Evolutionary conservation across 1,140 invertebrate genomes (phyloP).

Genomic region (Drosophila nebulosa): DNA sequence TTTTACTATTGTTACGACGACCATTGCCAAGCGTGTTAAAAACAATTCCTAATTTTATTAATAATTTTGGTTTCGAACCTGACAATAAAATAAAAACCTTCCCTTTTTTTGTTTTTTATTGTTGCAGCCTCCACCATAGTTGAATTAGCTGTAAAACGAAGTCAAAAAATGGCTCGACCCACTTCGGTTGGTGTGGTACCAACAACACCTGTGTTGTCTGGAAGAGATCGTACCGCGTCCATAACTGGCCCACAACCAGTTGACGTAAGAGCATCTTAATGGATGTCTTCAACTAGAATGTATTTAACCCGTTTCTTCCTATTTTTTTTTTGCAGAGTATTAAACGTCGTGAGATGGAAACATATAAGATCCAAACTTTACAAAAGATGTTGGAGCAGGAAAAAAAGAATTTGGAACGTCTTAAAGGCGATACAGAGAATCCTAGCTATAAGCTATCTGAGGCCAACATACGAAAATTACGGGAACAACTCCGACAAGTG

Average conservation of each 20-base stretch:
- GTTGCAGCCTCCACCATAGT: constrained; percentile 69
- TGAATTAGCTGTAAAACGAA: constrained; percentile 76
- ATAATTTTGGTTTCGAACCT: not conserved
- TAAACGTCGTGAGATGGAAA: constrained; percentile 88
- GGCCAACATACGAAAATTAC: constrained; percentile 75
- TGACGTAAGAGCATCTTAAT: constrained; percentile 84
- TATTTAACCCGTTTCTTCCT: not conserved
- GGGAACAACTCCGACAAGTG: constrained; percentile 76
- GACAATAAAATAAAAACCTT: constrained; percentile 18
- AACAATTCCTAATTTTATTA: not conserved
- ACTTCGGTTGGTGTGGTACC: constrained; percentile 70
- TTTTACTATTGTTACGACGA: constrained; percentile 18
- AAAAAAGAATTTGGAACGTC: constrained; percentile 87
- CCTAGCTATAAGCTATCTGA: constrained; percentile 75
- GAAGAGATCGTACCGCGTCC: constrained; percentile 80
- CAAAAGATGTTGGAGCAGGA: constrained; percentile 91
- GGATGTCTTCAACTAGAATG: not conserved
- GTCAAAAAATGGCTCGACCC: constrained; percentile 71
- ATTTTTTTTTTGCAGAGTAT: constrained; percentile 86
- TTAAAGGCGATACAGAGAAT: constrained; percentile 82
- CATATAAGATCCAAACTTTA: constrained; percentile 88
- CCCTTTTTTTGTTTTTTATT: not conserved
- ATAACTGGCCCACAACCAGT: constrained; percentile 95
- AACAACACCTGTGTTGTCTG: constrained; percentile 71
- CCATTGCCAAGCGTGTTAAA: constrained; percentile 5